Conservation (phyloP, 1,140 invertebrate genomes). For the Diabrotica undecimpunctata region DNA sequence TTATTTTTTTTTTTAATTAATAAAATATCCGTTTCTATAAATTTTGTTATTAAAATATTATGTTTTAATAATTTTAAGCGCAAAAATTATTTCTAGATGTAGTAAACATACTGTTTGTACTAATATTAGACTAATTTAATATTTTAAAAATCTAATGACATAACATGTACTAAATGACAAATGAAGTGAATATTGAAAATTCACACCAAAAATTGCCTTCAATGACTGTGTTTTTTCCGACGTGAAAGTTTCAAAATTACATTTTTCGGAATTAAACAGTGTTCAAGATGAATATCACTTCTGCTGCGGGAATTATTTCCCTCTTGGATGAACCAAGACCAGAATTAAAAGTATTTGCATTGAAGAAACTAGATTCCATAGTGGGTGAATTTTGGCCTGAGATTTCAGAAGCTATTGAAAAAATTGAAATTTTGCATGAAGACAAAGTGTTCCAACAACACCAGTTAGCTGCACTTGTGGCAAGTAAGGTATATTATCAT, state of each 20-base stretch:
- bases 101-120: too few species aligned
- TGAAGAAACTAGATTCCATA: constrained; percentile 86
- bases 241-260: background rate
- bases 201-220: background rate
- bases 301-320: constrained; percentile 85
- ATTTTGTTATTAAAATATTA: too few species aligned
- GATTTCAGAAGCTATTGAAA: constrained; percentile 95
- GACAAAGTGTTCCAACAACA: constrained; percentile 84
- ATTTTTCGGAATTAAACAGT: background rate
- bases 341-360: constrained; percentile 89
- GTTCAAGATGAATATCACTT: constrained; percentile 41
- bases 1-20: background rate
- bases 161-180: background rate
- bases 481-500: constrained; percentile 98
- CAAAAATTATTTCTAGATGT: too few species aligned
- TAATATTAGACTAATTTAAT: too few species aligned
- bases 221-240: constrained; percentile 2
- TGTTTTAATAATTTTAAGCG: too few species aligned
- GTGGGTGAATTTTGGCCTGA: constrained; percentile 99
- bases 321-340: constrained; percentile 90
- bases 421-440: constrained; percentile 96
- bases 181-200: background rate
- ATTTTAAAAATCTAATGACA: too few species aligned
- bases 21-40: too few species aligned
- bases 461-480: constrained; percentile 91